Evolutionary conservation across 1,140 invertebrate species (phyloP), one percentile per base, ranked within the genome.

Genomic region (Galleria mellonella): DNA sequence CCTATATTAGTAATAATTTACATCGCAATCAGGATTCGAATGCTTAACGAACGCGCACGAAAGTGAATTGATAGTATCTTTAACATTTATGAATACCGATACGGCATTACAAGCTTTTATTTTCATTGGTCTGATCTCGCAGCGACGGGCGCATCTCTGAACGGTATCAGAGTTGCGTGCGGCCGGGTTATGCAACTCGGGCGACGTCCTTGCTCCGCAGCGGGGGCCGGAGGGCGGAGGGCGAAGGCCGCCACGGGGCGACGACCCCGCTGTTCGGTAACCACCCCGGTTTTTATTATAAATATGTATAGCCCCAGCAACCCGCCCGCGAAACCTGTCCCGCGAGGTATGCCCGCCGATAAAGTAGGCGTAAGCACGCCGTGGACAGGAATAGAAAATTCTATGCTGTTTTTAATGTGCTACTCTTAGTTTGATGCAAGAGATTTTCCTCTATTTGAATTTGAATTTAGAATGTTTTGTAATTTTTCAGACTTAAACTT

Each of bases 171-270:
- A 40, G 46, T 70, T 71, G 71, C 73, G 73, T 74, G 72, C 62
- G 65, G 52, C 59, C 47, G 50, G n/a, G 69, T 81, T 81, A 81
- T 75, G 76, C 72, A 81, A 77, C 60, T 39, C 62, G 60, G 57
- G 58, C 67, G 72, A 61, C 71, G 71, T 76, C 71, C 71, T 76
- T 76, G 72, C 60, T 27, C 45, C 51, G 47, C 45, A 51, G 53
- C 49, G 35, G 14, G 3, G 9, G 14, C 1, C 36, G 57, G 31
- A 50, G 49, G 47, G 51, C 45, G 55, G 46, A 65, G 69, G 60
- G 53, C 65, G 75, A 76, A 76, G 72, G 75, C 72, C 72, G 72
- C 45, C 43, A 45, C 48, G 56, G 68, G 68, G 53, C 74, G 60
- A 56, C 63, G 69, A 75, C 72, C 72, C 55, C 14, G 28, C 13